phyloP scores from a whole-genome alignment of 1,140 invertebrate genomes.

The Bombus pascuorum region DNA sequence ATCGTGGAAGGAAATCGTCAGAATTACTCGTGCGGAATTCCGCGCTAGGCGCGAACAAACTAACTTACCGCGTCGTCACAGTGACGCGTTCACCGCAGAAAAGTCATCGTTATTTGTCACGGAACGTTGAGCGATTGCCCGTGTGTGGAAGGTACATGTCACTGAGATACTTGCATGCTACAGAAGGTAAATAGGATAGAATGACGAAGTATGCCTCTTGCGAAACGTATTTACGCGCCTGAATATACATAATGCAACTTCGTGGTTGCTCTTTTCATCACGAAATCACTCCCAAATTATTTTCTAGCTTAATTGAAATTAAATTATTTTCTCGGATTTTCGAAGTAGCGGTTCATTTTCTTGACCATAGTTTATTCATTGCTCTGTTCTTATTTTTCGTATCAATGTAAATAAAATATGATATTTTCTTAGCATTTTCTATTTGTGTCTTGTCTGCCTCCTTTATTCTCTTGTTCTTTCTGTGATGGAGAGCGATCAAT shows the following conservation, averaged over 20 bases:
- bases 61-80: not conserved
- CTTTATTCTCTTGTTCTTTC: not conserved
- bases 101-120: conserved; percentile 61
- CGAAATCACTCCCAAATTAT: conserved; percentile 52
- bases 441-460: too few species aligned
- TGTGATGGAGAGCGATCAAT: not conserved
- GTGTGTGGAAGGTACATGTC: conserved; percentile 33
- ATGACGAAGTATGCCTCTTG: conserved; percentile 61
- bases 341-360: not conserved
- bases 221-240: conserved; percentile 59
- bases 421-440: not conserved
- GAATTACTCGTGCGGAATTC: conserved; percentile 27
- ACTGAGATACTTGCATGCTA: conserved; percentile 22
- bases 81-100: conserved; percentile 27
- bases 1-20: not conserved
- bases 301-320: not conserved
- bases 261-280: conserved; percentile 32
- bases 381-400: not conserved
- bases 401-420: not conserved
- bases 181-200: conserved; percentile 59
- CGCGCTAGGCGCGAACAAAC: not conserved
- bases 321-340: not conserved
- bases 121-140: conserved; percentile 53
- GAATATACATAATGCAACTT: conserved; percentile 57
- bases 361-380: not conserved